Evolutionary conservation across 1,140 invertebrate species (phyloP).

Genomic region (Drosophila paulistorum): DNA sequence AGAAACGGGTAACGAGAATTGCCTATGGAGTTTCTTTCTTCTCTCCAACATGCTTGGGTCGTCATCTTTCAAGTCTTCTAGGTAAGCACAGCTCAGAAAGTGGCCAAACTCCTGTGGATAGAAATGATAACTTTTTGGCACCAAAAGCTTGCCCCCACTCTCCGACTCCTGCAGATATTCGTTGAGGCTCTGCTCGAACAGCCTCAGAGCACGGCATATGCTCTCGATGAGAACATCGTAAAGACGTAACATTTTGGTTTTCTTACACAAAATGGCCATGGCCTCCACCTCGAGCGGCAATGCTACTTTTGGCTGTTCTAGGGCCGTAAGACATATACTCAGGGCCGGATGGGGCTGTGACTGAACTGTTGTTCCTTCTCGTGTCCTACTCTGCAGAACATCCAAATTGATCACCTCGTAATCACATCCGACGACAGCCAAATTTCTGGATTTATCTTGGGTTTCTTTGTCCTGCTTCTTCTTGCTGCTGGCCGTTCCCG

Average conservation of each 20-base stretch:
- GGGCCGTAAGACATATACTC: conserved; percentile 60
- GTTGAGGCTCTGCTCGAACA: conserved; percentile 86
- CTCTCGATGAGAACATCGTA: conserved; percentile 90
- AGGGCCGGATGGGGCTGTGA: conserved; percentile 52
- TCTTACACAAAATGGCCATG: conserved; percentile 87
- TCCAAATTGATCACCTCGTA: conserved; percentile 74
- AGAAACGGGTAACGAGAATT: conserved; percentile 87
- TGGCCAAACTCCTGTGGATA: conserved; percentile 86
- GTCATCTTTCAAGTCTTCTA: conserved; percentile 86
- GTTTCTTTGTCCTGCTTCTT: conserved; percentile 50
- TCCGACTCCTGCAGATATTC: conserved; percentile 71
- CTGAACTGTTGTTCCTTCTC: conserved; percentile 44
- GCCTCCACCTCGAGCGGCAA: conserved; percentile 88
- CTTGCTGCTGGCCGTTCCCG: conserved; percentile 5
- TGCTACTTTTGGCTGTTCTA: conserved; percentile 80
- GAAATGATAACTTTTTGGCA: conserved; percentile 81
- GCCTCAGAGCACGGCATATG: conserved; percentile 87
- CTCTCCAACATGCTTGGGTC: conserved; percentile 84
- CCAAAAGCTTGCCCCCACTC: conserved; percentile 38
- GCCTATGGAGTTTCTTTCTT: conserved; percentile 87
- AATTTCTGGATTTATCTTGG: conserved; percentile 29
- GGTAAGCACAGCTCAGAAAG: conserved; percentile 89
- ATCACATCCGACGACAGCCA: conserved; percentile 63
- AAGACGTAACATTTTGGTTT: conserved; percentile 86
- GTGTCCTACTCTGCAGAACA: conserved; percentile 63